These are phyloP conservation scores for Sitophilus oryzae DNA, from an alignment of 1,140 invertebrate genomes.

Conservation along the genomic window DNA sequence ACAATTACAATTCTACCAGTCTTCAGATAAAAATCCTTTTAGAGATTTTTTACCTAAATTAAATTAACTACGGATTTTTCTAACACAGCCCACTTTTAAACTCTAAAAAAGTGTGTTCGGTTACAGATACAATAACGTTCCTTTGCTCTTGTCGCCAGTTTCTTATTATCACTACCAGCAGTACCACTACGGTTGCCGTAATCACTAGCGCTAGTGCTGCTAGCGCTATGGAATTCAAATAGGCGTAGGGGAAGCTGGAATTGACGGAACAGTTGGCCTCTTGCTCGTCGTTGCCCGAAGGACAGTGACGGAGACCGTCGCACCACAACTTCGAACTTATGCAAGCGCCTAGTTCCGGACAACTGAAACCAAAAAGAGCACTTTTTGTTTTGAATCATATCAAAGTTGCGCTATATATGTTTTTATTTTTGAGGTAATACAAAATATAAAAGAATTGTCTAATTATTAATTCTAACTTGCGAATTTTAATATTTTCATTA, in stretches of 20 bases:
- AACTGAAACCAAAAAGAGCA: conserved; percentile 49
- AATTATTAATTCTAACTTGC: too few species aligned
- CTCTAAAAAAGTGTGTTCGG: conserved; percentile 44
- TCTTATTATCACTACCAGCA: conserved; percentile 36
- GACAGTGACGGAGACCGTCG: conserved; percentile 65
- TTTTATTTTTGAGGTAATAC: neutral
- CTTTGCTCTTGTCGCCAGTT: conserved; percentile 38
- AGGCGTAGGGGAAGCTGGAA: conserved; percentile 59
- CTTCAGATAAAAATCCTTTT: too few species aligned
- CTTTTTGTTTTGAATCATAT: too few species aligned
- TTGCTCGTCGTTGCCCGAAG: conserved; percentile 68
- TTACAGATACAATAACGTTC: conserved; percentile 42
- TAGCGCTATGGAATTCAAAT: conserved; percentile 40
- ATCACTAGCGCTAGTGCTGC: conserved; percentile 26
- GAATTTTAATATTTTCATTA: too few species aligned
- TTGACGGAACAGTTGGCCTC: conserved; percentile 65
- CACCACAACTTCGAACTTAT: conserved; percentile 68
- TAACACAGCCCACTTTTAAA: conserved; percentile 44
- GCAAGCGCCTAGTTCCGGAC: conserved; percentile 66
- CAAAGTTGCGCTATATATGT: neutral
- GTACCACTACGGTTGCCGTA: conserved; percentile 30
- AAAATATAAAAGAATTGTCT: neutral
- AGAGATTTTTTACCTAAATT: neutral
- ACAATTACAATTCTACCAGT: too few species aligned
- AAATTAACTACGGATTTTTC: conserved; percentile 3